phyloP scores from a whole-genome alignment of 2,888 invertebrate genomes.

The Subacronicta megacephala region DNA sequence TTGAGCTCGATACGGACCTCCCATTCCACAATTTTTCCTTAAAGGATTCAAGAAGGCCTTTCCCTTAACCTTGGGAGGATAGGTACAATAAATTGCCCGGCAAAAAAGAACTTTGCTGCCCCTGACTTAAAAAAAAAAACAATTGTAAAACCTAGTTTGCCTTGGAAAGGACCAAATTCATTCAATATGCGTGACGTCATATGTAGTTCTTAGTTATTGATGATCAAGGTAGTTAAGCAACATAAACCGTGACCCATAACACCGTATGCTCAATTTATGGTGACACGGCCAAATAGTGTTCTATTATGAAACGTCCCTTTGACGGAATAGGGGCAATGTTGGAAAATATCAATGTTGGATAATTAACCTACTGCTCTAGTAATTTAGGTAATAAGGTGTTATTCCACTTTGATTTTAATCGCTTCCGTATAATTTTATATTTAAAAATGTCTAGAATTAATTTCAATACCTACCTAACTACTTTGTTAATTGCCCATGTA shows the following conservation, averaged over 20 bases:
- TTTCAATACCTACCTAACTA: too few species aligned
- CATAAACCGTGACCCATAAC: conserved; percentile 8
- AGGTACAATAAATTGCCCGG: background rate
- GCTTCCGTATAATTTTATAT: background rate
- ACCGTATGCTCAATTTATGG: conserved; percentile 11
- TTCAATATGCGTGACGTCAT: background rate
- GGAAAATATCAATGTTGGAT: background rate
- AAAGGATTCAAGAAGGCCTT: background rate
- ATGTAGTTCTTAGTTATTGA: background rate
- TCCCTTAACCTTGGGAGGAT: background rate
- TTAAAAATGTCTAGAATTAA: conserved; percentile 1
- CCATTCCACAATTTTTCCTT: background rate
- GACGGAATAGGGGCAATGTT: conserved; percentile 4
- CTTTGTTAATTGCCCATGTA: too few species aligned
- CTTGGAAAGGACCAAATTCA: background rate
- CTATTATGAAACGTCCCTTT: conserved; percentile 7
- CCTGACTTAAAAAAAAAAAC: background rate
- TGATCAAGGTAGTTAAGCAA: conserved; percentile 2
- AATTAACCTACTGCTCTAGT: background rate
- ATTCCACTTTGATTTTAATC: background rate
- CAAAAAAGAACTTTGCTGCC: background rate
- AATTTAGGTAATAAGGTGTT: background rate
- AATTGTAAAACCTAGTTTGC: background rate
- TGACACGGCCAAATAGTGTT: conserved; percentile 7
- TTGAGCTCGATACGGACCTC: too few species aligned